These are phyloP conservation scores for Herminia tarsipennalis DNA, from an alignment of 2,888 invertebrate species.

Conservation along the genomic window DNA sequence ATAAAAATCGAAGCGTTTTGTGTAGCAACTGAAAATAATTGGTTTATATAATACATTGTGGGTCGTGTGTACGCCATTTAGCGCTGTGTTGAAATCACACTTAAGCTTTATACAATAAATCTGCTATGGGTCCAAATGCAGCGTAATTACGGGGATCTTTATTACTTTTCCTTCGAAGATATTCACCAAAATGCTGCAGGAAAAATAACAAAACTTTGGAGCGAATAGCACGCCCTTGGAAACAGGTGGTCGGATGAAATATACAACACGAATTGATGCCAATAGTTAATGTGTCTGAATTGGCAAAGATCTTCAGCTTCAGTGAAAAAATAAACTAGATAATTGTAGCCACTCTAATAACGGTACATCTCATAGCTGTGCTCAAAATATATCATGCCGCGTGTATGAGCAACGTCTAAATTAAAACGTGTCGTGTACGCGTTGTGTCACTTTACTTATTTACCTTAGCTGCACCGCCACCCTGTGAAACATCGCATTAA, in stretches of 20 bases:
- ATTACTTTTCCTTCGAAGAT: constrained; percentile 25
- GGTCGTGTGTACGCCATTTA: constrained; percentile 32
- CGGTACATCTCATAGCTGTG: constrained; percentile 60
- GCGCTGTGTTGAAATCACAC: constrained; percentile 40
- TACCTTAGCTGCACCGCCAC: constrained; percentile 82
- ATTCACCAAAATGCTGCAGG: constrained; percentile 2
- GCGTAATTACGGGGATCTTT: constrained; percentile 16
- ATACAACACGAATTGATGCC: constrained; percentile 37
- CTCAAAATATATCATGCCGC: constrained; percentile 67
- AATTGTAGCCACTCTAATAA: constrained; percentile 56
- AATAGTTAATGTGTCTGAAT: constrained; percentile 39
- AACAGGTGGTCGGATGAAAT: constrained; percentile 24
- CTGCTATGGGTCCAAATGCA: constrained; percentile 34
- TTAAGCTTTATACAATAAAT: constrained; percentile 47
- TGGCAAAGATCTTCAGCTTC: constrained; percentile 46
- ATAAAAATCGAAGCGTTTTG: constrained; percentile 48
- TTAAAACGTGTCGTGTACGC: constrained; percentile 55
- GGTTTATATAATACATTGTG: constrained; percentile 46
- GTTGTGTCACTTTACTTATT: constrained; percentile 54
- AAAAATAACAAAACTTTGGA: constrained; percentile 20
- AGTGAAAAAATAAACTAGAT: constrained; percentile 42
- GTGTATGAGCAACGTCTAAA: constrained; percentile 59
- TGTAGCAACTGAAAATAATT: constrained; percentile 45
- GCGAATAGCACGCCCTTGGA: constrained; percentile 21
- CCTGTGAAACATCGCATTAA: constrained; percentile 73